Base-by-base conservation (phyloP, 2,797 vertebrate genomes). In the Catostomus latipinnis region DNA sequence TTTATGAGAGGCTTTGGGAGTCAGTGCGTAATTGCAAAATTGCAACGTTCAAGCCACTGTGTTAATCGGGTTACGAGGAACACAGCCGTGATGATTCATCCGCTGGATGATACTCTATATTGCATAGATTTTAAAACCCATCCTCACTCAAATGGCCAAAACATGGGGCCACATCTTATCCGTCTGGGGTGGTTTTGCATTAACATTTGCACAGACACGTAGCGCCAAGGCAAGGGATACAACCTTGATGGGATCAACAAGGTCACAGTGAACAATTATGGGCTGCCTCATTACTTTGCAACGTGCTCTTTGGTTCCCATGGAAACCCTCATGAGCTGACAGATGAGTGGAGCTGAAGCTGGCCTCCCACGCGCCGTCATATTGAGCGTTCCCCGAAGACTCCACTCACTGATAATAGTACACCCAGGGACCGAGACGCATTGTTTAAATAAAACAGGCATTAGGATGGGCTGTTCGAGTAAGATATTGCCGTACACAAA, bases 391-490 rank as follows among this genome's bases (percentile, higher is more conserved):
- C 82, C 81, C 81, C 18, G 66, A 61, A 65, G 76, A 85, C 81
- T 34, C 53, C 67, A 74, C 50, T 65, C 60, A 48, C 52, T 73
- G 84, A 78, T 89, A 87, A 90, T 86, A 87, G 81, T 79, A 82
- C 70, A 74, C 85, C 78, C 83, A 83, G 88, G 87, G 85, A 90
- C 76, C 82, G 62, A 74, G 77, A 87, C 80, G 82, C 86, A 88
- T 90, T 91, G 88, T 92, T 92, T 91, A 87, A 91, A 92, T 90
- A 91, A 91, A 91, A 74, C 87, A 74, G 87, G 86, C 90, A 85
- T 92, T 88, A 88, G 86, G 88, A 89, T 84, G 75, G 87, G 83
- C 85, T 89, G 88, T 83, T 87, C 80, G 70, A 85, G 90, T 65
- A 85, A 89, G 85, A 87, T 87, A 89, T 90, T 87, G 85, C 85